Base-by-base conservation (phyloP, 2,888 invertebrate genomes). In the Epinotia brunnichana region DNA sequence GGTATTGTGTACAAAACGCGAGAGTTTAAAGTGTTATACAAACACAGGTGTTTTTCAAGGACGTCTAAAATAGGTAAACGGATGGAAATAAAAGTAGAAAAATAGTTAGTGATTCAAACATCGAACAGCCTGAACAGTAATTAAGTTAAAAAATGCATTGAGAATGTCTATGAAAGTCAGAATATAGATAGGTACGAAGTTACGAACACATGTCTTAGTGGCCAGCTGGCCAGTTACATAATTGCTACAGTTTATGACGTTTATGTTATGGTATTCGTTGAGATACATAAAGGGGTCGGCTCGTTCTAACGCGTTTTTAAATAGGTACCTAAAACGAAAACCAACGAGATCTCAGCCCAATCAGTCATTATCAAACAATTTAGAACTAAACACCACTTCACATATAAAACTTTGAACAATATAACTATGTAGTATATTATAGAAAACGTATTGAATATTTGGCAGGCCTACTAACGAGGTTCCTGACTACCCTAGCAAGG, bases 401-500 rank as follows among this genome's bases (percentile, higher is more conserved):
- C 59, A 24, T 60, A 71, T 61, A 72, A 35, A 72, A 48, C 35
- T 67, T 72, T 60, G 60, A 53, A 59, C 13, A 24, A 44, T 70
- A 61, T 62, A 74, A 67, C 70, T 61, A n/a, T n/a, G n/a, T n/a
- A 70, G 72, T 72, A 76, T 76, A 67, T 72, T 61, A 61, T 73
- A 73, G 53, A 62, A 70, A 70, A 73, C 70, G 73, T 66, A 75
- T 60, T 48, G 62, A 68, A 62, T 69, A 74, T 76, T 76, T 76
- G 76, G 75, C 76, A 74, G 76, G 75, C 68, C 63, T 54, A 11
- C 44, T 48, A 51, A 60, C 56, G 53, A 53, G 48, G 35, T 35
- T 19, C 67, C 70, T 74, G 66, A 35, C 60, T 67, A 74, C 29
- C 54, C 75, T 76, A 75, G 74, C 44, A 76, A 75, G 74, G 75